Percentiles rank a stretch among this genome's conserved stretches.
These are phyloP conservation scores for Tupaia tana DNA, from an alignment of 2,113 vertebrate genomes.

Conservation along the genomic window DNA sequence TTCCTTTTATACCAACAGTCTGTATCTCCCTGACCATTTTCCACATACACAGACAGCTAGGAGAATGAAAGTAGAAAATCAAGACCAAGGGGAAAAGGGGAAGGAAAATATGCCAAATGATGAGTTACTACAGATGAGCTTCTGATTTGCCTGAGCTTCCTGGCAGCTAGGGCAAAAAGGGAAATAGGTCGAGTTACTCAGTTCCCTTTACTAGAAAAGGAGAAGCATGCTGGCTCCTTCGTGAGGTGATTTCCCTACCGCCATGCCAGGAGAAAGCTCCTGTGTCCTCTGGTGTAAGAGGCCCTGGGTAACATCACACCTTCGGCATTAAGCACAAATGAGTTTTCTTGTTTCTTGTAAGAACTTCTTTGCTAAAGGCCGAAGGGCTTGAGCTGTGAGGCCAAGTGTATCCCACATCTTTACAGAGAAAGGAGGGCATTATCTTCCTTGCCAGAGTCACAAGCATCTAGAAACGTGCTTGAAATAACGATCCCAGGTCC, in stretches of 20 bases:
- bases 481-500: neutral
- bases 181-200: conserved; percentile 21
- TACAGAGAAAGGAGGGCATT: neutral
- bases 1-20: neutral
- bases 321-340: neutral
- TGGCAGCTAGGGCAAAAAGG: conserved; percentile 35
- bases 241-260: neutral
- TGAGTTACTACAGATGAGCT: neutral
- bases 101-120: neutral
- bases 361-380: neutral
- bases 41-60: neutral
- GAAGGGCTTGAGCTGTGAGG: neutral
- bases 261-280: neutral
- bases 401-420: neutral
- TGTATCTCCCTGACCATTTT: neutral
- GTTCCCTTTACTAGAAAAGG: conserved; percentile 52
- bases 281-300: accelerated
- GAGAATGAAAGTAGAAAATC: neutral
- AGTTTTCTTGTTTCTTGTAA: neutral
- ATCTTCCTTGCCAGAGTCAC: neutral
- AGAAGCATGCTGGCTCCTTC: neutral
- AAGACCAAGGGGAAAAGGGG: neutral
- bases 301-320: neutral
- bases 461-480: neutral
- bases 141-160: conserved; percentile 47